Evolutionary conservation across 2,888 invertebrate genomes (phyloP).

Genomic region (Podabrus alpinus): DNA sequence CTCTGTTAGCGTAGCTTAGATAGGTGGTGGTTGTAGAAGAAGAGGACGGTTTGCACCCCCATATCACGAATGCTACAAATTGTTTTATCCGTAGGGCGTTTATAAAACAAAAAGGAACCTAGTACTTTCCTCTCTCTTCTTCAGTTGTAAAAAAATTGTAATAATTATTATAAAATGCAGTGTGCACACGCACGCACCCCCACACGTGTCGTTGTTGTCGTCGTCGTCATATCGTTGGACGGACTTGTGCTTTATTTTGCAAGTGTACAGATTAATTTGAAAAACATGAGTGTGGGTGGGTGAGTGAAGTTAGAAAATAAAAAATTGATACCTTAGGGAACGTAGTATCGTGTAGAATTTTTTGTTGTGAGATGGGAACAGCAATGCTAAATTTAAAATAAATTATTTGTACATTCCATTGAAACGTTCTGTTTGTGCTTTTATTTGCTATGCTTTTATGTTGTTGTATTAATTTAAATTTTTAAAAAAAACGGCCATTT

Average conservation of each 20-base stretch:
- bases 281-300: conserved; percentile 5
- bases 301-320: not conserved
- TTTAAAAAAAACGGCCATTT: not conserved
- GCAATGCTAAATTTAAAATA: conserved; percentile 62
- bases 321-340: not conserved
- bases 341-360: conserved; percentile 26
- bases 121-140: conserved; percentile 18
- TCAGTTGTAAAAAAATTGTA: conserved; percentile 17
- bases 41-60: conserved; percentile 4
- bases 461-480: not conserved
- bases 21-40: conserved; percentile 23
- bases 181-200: conserved; percentile 16
- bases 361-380: conserved; percentile 62
- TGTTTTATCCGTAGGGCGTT: conserved; percentile 8
- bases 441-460: conserved; percentile 60
- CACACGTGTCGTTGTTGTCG: not conserved
- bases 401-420: conserved; percentile 83
- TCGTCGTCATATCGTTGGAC: not conserved
- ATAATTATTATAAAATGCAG: conserved; percentile 8
- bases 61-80: conserved; percentile 13
- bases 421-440: conserved; percentile 63
- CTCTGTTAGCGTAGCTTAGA: conserved; percentile 36
- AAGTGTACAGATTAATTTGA: conserved; percentile 20
- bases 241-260: not conserved
- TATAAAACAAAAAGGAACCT: conserved; percentile 16